phyloP scores from a whole-genome alignment of 2,888 invertebrate genomes.

The Mythimna loreyi region DNA sequence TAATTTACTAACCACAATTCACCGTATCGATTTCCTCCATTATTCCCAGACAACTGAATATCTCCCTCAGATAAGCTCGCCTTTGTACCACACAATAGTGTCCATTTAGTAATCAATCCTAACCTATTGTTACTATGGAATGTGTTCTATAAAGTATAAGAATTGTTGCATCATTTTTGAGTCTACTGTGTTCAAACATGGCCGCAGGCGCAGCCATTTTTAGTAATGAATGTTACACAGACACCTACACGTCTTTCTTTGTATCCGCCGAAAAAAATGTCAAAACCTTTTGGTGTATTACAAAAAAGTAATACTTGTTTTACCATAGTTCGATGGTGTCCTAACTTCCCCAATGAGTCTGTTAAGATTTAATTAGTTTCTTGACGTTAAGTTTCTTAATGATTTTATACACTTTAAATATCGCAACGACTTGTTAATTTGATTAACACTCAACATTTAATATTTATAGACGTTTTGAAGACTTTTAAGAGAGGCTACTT shows the following conservation, averaged over 20 bases:
- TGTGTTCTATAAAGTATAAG: conserved; percentile 2
- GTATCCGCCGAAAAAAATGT: conserved; percentile 19
- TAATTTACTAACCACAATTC: not conserved
- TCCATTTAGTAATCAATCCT: not conserved
- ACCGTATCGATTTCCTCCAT: not conserved
- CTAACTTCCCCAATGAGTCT: conserved; percentile 2
- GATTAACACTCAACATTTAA: not conserved
- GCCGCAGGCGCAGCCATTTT: conserved; percentile 19
- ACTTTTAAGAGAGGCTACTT: not conserved
- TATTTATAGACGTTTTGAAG: not conserved
- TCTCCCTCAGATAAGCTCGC: not conserved
- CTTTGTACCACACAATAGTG: not conserved
- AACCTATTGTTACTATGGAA: not conserved
- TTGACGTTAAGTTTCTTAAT: conserved; percentile 27
- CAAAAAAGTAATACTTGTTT: conserved; percentile 15
- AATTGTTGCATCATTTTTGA: conserved; percentile 7
- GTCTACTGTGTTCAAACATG: not conserved
- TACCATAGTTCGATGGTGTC: not conserved
- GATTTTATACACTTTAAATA: conserved; percentile 14
- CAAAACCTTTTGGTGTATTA: not conserved
- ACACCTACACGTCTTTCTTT: not conserved
- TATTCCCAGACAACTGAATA: not conserved
- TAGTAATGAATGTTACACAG: not conserved
- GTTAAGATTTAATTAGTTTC: conserved; percentile 18
- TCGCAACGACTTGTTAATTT: conserved; percentile 3